Evolutionary conservation across 1,140 invertebrate genomes (phyloP), one percentile per base, ranked within the genome.

Genomic region (Diabrotica undecimpunctata): DNA sequence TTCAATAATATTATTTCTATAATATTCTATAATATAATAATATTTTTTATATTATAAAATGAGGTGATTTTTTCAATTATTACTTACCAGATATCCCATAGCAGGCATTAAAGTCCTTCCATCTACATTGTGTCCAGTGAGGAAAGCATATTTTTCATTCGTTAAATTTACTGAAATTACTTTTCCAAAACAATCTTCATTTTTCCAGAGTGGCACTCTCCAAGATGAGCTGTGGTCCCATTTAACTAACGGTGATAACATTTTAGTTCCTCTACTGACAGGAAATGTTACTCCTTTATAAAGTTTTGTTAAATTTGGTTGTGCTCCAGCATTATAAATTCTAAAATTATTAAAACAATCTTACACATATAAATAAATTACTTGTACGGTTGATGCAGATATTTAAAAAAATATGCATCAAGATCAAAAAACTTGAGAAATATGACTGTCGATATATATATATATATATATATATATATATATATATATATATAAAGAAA

Each of bases 91-190:
- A 1, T 91, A 97, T 37, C 93, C 93, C 7, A 94, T 95, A 0
- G 94, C 94, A 6, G 95, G 95, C 64, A 92, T 89, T 0, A 96
- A 75, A 68, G 92, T 89, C 71, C 94, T 86, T 0, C 90, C 90
- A 79, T 97, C 94, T 69, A 97, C 90, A 7, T 89, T 83, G 78
- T 98, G 94, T 2, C 93, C 94, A 35, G 81, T 79, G 79, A 93
- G 87, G 75, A 86, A 97, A 55, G 89, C 84, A 73, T 88, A 88
- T 65, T 90, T 86, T 56, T 88, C 86, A 68, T 91, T 85, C 6
- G 78, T 79, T 0, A 91, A 77, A 36, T 86, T 84, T 57, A 86
- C 41, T 25, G 54, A 55, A 7, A 90, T 81, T 0, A 79, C 76
- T 54, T 88, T 79, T 69, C 90, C 89, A 1, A 88, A 86, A 9